phyloP scores from a whole-genome alignment of 64 coral and sea anemone species.

The Pachyseris speciosa region DNA sequence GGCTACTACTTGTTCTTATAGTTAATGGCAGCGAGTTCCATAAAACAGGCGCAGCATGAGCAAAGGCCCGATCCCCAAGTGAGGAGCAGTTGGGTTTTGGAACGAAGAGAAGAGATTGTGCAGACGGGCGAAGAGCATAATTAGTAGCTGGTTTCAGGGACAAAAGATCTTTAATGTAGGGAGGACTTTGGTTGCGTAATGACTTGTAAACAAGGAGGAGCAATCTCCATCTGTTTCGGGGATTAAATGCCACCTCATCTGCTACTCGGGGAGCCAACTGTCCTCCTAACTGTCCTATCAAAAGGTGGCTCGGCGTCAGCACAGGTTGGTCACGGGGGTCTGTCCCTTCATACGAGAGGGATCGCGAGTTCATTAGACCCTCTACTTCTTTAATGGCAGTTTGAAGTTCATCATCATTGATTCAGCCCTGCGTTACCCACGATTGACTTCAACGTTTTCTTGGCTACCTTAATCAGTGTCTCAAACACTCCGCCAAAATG shows the following conservation, averaged over 20 bases:
- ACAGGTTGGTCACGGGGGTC: slow-evolving; percentile 2
- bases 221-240: neutral
- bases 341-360: neutral
- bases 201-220: too few relatives aligned
- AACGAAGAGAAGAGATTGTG: too few relatives aligned
- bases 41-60: too few relatives aligned
- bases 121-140: too few relatives aligned
- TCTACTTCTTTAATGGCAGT: slow-evolving; percentile 42
- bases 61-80: too few relatives aligned
- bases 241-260: neutral
- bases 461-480: slow-evolving; percentile 12
- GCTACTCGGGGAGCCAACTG: slow-evolving; percentile 4
- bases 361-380: slow-evolving; percentile 48
- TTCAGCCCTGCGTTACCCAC: slow-evolving; percentile 40
- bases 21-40: too few relatives aligned
- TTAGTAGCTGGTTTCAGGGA: too few relatives aligned
- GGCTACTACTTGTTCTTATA: too few relatives aligned
- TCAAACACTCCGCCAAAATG: slow-evolving; percentile 46
- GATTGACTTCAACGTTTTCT: slow-evolving; percentile 19
- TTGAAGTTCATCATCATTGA: slow-evolving; percentile 49
- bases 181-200: too few relatives aligned
- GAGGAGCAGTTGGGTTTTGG: too few relatives aligned
- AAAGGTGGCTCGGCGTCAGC: slow-evolving; percentile 50
- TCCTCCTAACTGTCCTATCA: neutral
- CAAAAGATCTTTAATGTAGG: too few relatives aligned